Percentiles rank a stretch among this genome's conserved stretches.
phyloP scores from a whole-genome alignment of 2,888 invertebrate genomes.

The Drosophila pullipes region DNA sequence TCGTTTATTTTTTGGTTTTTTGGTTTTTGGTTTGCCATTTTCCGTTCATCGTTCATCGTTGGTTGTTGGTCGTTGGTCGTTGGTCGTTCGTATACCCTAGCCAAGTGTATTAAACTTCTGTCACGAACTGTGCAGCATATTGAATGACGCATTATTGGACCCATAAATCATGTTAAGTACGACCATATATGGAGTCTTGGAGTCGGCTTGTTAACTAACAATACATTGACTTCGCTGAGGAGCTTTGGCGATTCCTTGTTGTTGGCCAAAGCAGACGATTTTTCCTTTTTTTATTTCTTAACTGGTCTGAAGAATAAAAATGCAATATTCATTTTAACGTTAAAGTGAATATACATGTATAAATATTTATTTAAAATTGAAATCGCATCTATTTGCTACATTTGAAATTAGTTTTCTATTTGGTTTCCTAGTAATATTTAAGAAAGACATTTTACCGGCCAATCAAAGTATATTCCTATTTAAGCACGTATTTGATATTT shows the following conservation, averaged over 20 bases:
- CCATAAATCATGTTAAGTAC: conserved; percentile 12
- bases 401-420: neutral
- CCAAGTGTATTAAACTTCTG: conserved; percentile 26
- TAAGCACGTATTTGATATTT: neutral
- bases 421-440: neutral
- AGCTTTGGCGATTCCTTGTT: neutral
- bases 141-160: conserved; percentile 2
- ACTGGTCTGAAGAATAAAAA: neutral
- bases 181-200: neutral
- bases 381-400: neutral
- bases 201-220: conserved; percentile 1
- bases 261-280: neutral
- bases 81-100: conserved; percentile 28
- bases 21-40: conserved; percentile 43
- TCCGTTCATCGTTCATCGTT: conserved; percentile 22
- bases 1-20: conserved; percentile 20
- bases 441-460: neutral
- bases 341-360: neutral
- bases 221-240: neutral
- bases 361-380: neutral
- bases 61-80: neutral
- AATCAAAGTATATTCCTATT: neutral
- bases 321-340: neutral
- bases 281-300: neutral
- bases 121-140: conserved; percentile 14